phyloP scores from a whole-genome alignment of 1,140 invertebrate genomes.

The Amyelois transitella region DNA sequence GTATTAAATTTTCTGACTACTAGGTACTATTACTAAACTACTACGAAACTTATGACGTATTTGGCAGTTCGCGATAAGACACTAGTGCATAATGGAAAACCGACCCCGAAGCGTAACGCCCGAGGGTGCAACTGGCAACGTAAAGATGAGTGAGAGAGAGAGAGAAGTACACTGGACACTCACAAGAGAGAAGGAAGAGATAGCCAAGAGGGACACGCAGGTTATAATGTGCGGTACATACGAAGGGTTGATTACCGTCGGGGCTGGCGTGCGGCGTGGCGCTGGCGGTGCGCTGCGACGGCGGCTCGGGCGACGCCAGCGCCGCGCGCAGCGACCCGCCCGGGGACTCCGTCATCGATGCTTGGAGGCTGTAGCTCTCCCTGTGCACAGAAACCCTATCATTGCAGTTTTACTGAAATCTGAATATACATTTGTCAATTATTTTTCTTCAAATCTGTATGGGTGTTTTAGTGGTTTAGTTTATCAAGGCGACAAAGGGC shows the following conservation, averaged over 20 bases:
- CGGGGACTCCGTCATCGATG: constrained; percentile 76
- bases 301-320: constrained; percentile 76
- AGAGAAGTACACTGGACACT: too few species aligned
- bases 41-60: too few species aligned
- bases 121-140: background rate
- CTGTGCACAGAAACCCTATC: constrained; percentile 19
- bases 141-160: constrained; percentile 5
- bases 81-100: too few species aligned
- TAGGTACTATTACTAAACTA: too few species aligned
- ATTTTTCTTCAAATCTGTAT: background rate
- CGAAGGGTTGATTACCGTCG: constrained; percentile 62
- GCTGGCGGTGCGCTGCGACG: constrained; percentile 76
- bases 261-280: constrained; percentile 76
- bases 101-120: too few species aligned
- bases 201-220: constrained; percentile 9
- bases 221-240: constrained; percentile 70
- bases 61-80: too few species aligned
- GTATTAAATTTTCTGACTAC: too few species aligned
- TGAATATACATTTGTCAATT: too few species aligned
- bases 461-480: too few species aligned
- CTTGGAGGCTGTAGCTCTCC: constrained; percentile 77
- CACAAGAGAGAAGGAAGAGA: constrained; percentile 4
- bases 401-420: background rate
- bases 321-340: constrained; percentile 72
- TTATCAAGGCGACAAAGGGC: too few species aligned